Percentiles rank a stretch among this genome's conserved stretches.
phyloP scores from a whole-genome alignment of 2,888 invertebrate species.

The Sesamia inferens region DNA sequence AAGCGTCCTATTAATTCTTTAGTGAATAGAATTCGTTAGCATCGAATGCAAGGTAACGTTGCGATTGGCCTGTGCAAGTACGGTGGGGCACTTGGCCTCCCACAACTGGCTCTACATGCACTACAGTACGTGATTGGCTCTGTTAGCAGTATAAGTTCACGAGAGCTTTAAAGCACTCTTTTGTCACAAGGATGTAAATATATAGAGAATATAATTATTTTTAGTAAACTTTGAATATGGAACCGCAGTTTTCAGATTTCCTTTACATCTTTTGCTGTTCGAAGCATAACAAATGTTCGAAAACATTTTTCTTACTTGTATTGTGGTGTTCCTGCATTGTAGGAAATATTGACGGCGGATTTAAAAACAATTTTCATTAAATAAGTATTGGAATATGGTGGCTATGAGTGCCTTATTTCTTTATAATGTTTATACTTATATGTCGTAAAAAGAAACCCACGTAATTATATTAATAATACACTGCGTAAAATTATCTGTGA shows the following conservation, averaged over 20 bases:
- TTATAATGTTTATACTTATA: not conserved
- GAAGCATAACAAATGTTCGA: slow-evolving; percentile 55
- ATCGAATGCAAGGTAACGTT: slow-evolving; percentile 68
- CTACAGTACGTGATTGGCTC: slow-evolving; percentile 66
- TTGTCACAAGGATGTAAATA: slow-evolving; percentile 60
- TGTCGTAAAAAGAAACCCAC: slow-evolving; percentile 2
- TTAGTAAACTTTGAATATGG: slow-evolving; percentile 57
- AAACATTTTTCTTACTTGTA: slow-evolving; percentile 44
- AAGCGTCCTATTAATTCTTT: slow-evolving; percentile 60
- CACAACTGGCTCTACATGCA: slow-evolving; percentile 46
- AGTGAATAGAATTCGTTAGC: slow-evolving; percentile 64
- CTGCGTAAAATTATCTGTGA: slow-evolving; percentile 28
- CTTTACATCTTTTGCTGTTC: slow-evolving; percentile 51
- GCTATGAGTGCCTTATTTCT: no score
- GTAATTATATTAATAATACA: slow-evolving; percentile 28
- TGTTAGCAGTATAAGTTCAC: slow-evolving; percentile 61
- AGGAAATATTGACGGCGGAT: slow-evolving; percentile 47
- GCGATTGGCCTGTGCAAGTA: slow-evolving; percentile 62
- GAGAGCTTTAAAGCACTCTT: slow-evolving; percentile 56
- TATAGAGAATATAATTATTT: slow-evolving; percentile 60
- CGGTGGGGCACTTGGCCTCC: slow-evolving; percentile 66
- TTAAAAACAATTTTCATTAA: slow-evolving; percentile 16
- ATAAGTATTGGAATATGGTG: not conserved
- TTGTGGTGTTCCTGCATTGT: slow-evolving; percentile 42
- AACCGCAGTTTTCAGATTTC: slow-evolving; percentile 50